Base-by-base conservation (phyloP, 1,140 invertebrate genomes). In the Diabrotica virgifera region DNA sequence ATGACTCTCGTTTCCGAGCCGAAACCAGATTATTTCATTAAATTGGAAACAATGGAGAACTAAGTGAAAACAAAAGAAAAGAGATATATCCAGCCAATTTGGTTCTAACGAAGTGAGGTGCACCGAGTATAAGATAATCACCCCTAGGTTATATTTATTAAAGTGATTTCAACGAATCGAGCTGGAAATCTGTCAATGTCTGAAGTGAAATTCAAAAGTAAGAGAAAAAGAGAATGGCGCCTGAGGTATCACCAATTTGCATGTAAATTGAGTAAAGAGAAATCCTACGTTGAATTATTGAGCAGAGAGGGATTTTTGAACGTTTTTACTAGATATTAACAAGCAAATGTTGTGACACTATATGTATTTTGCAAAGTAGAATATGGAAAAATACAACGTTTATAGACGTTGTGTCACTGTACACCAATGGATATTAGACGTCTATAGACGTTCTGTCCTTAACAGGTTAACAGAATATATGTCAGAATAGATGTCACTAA, bases 261-360 rank as follows among this genome's bases (percentile, higher is more conserved):
- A 71, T 71, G 62, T 68, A 71, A 71, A 71, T 68, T 71, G 67
- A 71, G 69, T 71, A 71, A 71, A 59, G 67, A 71, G 67, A 36
- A 66, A 46, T n/a, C 8, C 40, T 8, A 46, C n/a, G 40, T 46
- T 10, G 40, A 46, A 10, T 46, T 46, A 9, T 46, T 46, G n/a
- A n/a, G 24, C 24, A 24, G 24, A 24, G 24, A 24, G 1, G 24
- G 24, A 24, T 24, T 24, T 24, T 24, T 24, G 4, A 24, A 24
- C 1, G 24, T 24, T 24, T 24, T 24, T 2, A 24, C 24, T 24
- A 24, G n/a, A n/a, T n/a, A n/a, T n/a, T n/a, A n/a, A n/a, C n/a
- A n/a, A n/a, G n/a, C n/a, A n/a, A n/a, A n/a, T n/a, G n/a, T n/a
- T n/a, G n/a, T n/a, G n/a, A n/a, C n/a, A n/a, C n/a, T n/a, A n/a